These are phyloP conservation scores for Bibio marci DNA, from an alignment of 2,888 invertebrate genomes.

Conservation along the genomic window DNA sequence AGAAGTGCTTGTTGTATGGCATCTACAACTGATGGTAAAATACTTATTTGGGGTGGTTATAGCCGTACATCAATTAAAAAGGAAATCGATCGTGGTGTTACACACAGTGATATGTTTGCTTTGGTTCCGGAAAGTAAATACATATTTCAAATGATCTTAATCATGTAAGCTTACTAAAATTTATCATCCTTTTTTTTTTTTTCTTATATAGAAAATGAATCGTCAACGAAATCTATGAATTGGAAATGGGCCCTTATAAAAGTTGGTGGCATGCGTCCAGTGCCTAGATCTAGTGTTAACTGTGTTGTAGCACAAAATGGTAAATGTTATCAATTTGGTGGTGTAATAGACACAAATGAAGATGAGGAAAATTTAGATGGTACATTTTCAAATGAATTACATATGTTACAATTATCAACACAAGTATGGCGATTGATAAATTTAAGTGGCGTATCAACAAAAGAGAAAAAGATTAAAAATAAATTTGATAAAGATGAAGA, in stretches of 20 bases:
- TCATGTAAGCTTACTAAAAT: no score
- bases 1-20: conserved; percentile 56
- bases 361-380: conserved; percentile 66
- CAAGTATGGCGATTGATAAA: conserved; percentile 53
- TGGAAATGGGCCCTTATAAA: conserved; percentile 58
- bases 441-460: conserved; percentile 20
- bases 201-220: conserved; percentile 36
- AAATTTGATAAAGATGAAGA: conserved; percentile 21
- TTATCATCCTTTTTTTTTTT: background rate
- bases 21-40: conserved; percentile 36
- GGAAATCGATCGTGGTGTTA: conserved; percentile 53
- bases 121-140: conserved; percentile 44
- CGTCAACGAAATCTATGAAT: conserved; percentile 36
- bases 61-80: conserved; percentile 55
- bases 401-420: conserved; percentile 55
- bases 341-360: conserved; percentile 66
- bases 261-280: conserved; percentile 43
- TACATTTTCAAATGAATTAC: conserved; percentile 65
- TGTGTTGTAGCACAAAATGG: conserved; percentile 42
- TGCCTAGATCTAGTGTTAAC: conserved; percentile 53
- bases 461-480: conserved; percentile 16
- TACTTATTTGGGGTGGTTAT: conserved; percentile 62
- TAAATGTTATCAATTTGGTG: conserved; percentile 69
- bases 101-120: conserved; percentile 52
- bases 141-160: background rate